These are phyloP conservation scores for Eudyptes chrysolophus DNA, from an alignment of 2,113 vertebrate genomes.

Conservation along the genomic window DNA sequence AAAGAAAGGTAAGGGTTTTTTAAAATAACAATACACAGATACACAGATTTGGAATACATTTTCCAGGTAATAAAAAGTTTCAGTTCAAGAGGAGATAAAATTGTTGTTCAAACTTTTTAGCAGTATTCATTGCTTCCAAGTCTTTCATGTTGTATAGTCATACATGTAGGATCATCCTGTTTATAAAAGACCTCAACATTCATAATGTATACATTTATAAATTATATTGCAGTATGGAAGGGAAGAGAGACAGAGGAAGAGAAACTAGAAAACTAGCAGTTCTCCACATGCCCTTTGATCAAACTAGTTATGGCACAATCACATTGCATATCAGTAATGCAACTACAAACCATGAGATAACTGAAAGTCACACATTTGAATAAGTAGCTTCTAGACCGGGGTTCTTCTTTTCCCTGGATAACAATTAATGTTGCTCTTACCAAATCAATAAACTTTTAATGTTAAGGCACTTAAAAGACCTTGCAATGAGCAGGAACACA, in stretches of 20 bases:
- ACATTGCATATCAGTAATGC: background rate
- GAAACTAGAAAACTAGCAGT: background rate
- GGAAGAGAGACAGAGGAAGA: background rate
- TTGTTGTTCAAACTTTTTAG: background rate
- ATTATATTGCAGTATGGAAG: background rate
- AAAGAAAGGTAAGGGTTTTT: background rate
- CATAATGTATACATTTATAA: background rate
- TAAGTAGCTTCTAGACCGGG: background rate
- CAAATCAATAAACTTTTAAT: background rate
- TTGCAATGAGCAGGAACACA: background rate
- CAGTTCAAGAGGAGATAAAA: background rate
- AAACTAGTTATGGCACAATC: background rate
- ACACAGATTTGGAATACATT: background rate
- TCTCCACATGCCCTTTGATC: background rate
- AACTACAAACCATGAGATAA: rapidly evolving
- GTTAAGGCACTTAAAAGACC: background rate
- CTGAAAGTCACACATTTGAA: background rate
- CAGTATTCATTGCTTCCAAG: background rate
- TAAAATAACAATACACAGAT: background rate
- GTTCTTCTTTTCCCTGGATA: background rate
- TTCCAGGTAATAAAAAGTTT: background rate
- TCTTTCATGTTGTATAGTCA: background rate
- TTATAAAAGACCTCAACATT: background rate
- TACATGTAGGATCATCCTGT: background rate
- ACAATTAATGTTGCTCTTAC: background rate